phyloP scores from a whole-genome alignment of 2,113 vertebrate species.

The Australoheros scitulus region DNA sequence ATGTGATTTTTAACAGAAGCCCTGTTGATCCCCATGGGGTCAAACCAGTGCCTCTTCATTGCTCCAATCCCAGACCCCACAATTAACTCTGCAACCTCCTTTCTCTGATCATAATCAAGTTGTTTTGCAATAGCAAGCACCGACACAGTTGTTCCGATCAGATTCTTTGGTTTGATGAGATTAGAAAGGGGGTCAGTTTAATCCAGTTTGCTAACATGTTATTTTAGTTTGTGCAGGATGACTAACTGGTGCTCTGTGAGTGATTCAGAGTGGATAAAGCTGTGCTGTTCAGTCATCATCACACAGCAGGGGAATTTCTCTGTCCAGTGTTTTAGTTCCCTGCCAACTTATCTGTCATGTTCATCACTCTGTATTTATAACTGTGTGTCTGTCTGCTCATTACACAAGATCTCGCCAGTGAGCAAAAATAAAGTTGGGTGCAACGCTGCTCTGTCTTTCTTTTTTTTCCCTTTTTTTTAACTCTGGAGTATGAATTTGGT shows the following conservation, averaged over 20 bases:
- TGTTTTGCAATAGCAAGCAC: slow-evolving; percentile 23
- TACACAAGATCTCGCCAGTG: not conserved
- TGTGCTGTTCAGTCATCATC: slow-evolving; percentile 45
- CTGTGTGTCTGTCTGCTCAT: not conserved
- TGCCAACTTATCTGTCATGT: slow-evolving; percentile 6
- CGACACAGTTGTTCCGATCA: not conserved
- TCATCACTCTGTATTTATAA: slow-evolving; percentile 35
- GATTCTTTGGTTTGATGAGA: slow-evolving; percentile 27
- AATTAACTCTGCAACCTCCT: slow-evolving; percentile 10
- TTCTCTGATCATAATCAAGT: slow-evolving; percentile 35
- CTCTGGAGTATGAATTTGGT: not conserved
- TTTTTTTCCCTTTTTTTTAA: not conserved
- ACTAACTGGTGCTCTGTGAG: slow-evolving; percentile 42
- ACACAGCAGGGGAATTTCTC: slow-evolving; percentile 48
- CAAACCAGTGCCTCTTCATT: not conserved
- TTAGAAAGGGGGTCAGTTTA: slow-evolving; percentile 17
- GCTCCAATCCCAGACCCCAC: not conserved
- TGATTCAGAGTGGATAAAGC: slow-evolving; percentile 49
- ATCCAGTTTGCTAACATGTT: slow-evolving; percentile 6
- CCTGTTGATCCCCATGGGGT: not conserved
- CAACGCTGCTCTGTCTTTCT: not conserved
- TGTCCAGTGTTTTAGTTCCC: slow-evolving; percentile 23
- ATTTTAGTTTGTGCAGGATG: slow-evolving; percentile 42
- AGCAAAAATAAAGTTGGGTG: not conserved
- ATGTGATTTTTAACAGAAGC: not conserved